Percentiles rank a stretch among this genome's conserved stretches.
Evolutionary conservation across 2,797 vertebrate genomes (phyloP).

Genomic region (Sebastes steindachneri): DNA sequence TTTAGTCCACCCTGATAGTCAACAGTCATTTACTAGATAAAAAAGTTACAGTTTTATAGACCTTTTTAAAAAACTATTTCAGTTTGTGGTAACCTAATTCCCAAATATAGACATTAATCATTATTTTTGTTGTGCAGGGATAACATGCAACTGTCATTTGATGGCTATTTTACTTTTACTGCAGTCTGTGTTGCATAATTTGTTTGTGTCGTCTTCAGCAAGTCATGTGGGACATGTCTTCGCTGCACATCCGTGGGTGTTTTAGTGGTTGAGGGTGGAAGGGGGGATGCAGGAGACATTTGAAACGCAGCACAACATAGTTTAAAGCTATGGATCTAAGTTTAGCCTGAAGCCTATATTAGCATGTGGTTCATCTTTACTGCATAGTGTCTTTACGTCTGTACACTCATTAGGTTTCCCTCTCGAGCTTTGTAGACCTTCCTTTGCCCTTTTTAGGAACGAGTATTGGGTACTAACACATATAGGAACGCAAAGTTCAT

Average conservation of each 20-base stretch:
- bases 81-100: neutral
- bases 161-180: neutral
- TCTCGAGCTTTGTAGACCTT: neutral
- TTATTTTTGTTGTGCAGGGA: neutral
- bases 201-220: neutral
- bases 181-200: conserved; percentile 30
- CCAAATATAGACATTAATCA: neutral
- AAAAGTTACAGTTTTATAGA: neutral
- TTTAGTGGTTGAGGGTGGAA: neutral
- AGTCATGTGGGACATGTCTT: neutral
- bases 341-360: conserved; percentile 57
- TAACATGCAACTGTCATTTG: neutral
- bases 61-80: neutral
- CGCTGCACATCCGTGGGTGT: neutral
- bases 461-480: neutral
- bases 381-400: neutral
- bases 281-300: conserved; percentile 19
- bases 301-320: conserved; percentile 40
- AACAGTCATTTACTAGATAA: neutral
- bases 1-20: neutral
- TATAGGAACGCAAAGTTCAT: neutral
- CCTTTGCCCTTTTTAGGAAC: neutral
- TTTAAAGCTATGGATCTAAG: conserved; percentile 61
- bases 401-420: conserved; percentile 23
- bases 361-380: conserved; percentile 37